Conservation (phyloP, 2,113 vertebrate species). For the Perognathus longimembris region DNA sequence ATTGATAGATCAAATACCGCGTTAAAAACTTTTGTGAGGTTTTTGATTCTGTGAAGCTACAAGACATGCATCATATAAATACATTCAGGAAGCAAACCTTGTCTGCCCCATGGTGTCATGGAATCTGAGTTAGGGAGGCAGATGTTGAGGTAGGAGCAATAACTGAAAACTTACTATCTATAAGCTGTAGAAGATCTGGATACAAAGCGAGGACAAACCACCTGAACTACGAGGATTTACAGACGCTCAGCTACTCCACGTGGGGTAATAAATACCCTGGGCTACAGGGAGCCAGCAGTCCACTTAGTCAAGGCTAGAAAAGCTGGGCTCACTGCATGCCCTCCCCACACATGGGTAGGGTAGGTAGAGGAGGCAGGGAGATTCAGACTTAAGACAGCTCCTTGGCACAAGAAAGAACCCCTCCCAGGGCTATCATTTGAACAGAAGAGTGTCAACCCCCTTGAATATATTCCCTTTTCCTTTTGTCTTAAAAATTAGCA, state of each 20-base stretch:
- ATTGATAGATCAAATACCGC: not conserved
- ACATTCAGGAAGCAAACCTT: not conserved
- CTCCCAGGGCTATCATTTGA: not conserved
- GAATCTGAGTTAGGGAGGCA: not conserved
- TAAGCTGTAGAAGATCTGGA: not conserved
- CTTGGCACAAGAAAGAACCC: not conserved
- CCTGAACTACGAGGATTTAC: accelerated
- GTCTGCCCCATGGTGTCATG: not conserved
- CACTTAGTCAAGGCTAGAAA: not conserved
- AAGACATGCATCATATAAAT: not conserved
- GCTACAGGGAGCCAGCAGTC: not conserved
- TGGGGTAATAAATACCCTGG: no score
- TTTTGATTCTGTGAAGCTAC: not conserved
- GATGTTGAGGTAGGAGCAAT: not conserved
- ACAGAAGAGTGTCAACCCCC: not conserved
- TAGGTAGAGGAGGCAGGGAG: not conserved
- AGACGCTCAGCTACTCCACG: not conserved
- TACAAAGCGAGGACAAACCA: not conserved
- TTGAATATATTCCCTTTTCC: not conserved
- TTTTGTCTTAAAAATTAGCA: no score
- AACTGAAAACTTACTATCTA: not conserved
- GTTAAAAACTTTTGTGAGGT: not conserved
- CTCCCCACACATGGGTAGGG: no score
- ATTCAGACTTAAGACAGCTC: not conserved
- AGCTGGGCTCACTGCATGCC: not conserved